Evolutionary conservation across 2,888 invertebrate species (phyloP).

Genomic region (Meteorus cinctellus): DNA sequence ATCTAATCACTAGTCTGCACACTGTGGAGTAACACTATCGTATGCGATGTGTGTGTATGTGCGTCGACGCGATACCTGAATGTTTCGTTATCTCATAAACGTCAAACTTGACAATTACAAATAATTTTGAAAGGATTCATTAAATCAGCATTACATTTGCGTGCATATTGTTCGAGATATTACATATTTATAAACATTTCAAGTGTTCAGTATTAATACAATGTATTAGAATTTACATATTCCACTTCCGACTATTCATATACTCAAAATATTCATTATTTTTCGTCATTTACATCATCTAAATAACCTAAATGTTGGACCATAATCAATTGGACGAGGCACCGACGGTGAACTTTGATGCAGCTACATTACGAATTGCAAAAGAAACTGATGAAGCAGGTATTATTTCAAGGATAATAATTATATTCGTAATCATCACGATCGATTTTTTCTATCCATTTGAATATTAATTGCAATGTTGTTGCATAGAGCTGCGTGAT

Average conservation of each 20-base stretch:
- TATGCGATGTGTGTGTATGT: not conserved
- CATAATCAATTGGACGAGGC: conserved; percentile 60
- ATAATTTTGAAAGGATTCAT: conserved; percentile 10
- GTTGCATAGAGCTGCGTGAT: conserved; percentile 17
- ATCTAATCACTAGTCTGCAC: not conserved
- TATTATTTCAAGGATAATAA: conserved; percentile 25
- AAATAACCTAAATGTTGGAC: conserved; percentile 41
- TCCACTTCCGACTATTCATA: not conserved
- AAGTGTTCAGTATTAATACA: not conserved
- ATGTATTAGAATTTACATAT: not conserved
- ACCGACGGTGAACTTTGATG: conserved; percentile 61
- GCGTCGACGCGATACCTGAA: not conserved
- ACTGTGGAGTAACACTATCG: not conserved
- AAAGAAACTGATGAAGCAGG: conserved; percentile 54
- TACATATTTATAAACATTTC: not conserved
- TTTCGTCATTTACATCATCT: no score
- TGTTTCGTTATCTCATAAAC: conserved; percentile 2
- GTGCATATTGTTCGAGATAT: not conserved
- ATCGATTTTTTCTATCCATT: not conserved
- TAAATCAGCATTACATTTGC: not conserved
- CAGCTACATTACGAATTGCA: conserved; percentile 61
- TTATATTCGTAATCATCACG: not conserved
- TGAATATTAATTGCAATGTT: not conserved
- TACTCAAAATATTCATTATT: no score
- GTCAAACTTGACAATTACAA: not conserved